Conservation (phyloP, 2,888 invertebrate genomes). For the Drosophila maculinotata region DNA sequence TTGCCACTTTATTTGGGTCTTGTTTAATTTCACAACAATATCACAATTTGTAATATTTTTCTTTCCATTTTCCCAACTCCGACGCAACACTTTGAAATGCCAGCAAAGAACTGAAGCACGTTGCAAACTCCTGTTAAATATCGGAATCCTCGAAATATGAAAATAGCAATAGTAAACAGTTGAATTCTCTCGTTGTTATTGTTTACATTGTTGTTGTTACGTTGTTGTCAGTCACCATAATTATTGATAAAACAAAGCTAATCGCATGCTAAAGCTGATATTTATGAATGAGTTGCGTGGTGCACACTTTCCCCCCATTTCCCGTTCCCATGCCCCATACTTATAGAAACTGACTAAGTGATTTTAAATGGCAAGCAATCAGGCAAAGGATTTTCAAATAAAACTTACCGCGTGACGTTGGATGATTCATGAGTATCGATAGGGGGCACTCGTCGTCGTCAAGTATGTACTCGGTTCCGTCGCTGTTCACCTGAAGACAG, state of each 20-base stretch:
- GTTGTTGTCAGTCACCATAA: slow-evolving; percentile 66
- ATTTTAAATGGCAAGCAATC: slow-evolving; percentile 64
- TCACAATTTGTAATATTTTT: neutral
- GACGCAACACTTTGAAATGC: slow-evolving; percentile 47
- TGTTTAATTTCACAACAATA: neutral
- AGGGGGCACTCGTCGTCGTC: slow-evolving; percentile 99
- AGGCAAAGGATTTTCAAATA: slow-evolving; percentile 31
- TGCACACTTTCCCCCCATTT: neutral
- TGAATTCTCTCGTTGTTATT: slow-evolving; percentile 19
- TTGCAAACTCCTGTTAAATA: slow-evolving; percentile 17
- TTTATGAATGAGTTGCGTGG: slow-evolving; percentile 60
- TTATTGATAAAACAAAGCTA: slow-evolving; percentile 83
- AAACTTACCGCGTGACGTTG: slow-evolving; percentile 92
- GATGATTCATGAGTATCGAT: slow-evolving; percentile 96
- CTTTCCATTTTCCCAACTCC: neutral
- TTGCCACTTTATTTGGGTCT: too few relatives aligned
- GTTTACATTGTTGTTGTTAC: slow-evolving; percentile 37
- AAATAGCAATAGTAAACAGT: slow-evolving; percentile 56
- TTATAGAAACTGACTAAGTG: slow-evolving; percentile 58
- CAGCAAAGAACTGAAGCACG: slow-evolving; percentile 54
- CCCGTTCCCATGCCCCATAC: neutral
- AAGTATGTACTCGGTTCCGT: slow-evolving; percentile 94
- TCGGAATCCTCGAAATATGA: slow-evolving; percentile 31
- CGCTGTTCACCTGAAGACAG: slow-evolving; percentile 87
- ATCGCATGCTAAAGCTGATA: slow-evolving; percentile 66